phyloP scores from a whole-genome alignment of 2,797 vertebrate species.

The Gymnopithys bicolor region DNA sequence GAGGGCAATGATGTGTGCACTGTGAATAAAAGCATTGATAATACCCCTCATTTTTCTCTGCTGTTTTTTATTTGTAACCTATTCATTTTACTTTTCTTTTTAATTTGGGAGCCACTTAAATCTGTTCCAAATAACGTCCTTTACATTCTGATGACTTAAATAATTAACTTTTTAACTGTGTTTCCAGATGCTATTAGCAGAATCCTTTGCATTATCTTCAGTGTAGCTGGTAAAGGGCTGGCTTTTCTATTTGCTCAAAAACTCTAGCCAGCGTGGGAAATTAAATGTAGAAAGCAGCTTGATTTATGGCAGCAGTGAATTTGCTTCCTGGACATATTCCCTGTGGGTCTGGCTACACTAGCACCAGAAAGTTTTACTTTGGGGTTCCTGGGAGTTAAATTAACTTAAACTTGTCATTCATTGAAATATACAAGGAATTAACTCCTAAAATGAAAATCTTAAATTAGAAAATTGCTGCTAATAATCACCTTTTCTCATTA shows the following conservation, averaged over 20 bases:
- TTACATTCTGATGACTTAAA: background rate
- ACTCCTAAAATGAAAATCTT: background rate
- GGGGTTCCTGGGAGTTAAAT: background rate
- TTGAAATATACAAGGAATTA: background rate
- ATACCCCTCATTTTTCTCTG: background rate
- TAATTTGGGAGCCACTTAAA: background rate
- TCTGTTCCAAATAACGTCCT: background rate
- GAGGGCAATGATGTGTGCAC: background rate
- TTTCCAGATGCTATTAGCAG: background rate
- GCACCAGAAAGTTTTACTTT: background rate
- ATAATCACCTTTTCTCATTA: background rate
- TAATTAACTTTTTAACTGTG: background rate
- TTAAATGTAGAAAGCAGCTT: background rate
- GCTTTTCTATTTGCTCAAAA: background rate
- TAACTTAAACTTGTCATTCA: background rate
- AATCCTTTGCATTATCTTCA: conserved; percentile 4
- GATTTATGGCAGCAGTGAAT: conserved; percentile 4
- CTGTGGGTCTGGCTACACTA: background rate
- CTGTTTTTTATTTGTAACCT: background rate
- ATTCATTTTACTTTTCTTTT: background rate
- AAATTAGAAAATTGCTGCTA: background rate
- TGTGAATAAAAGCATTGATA: background rate
- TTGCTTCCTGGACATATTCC: background rate
- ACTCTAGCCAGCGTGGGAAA: background rate
- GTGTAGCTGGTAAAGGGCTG: background rate